Evolutionary conservation across 2,113 vertebrate genomes (phyloP).

Genomic region (Puntigrus tetrazona): DNA sequence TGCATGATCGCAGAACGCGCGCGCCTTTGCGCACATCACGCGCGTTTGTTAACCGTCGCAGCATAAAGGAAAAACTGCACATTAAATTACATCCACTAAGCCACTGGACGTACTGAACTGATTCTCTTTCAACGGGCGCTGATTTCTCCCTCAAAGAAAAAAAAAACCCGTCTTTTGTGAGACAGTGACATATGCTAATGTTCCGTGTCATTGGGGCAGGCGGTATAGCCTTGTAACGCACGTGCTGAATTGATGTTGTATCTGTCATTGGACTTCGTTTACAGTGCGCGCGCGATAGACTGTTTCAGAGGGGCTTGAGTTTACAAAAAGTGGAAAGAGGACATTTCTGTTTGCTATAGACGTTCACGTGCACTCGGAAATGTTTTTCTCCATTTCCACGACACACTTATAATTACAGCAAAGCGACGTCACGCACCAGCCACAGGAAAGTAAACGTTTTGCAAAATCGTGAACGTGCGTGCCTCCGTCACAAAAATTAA

Average conservation of each 20-base stretch:
- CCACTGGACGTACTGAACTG: slow-evolving; percentile 9
- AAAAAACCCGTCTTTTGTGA: slow-evolving; percentile 39
- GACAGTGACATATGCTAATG: slow-evolving; percentile 53
- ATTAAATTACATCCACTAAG: slow-evolving; percentile 27
- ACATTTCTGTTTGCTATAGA: not conserved
- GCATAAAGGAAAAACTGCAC: slow-evolving; percentile 21
- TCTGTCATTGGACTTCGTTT: slow-evolving; percentile 38
- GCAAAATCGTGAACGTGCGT: not conserved
- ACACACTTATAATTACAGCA: not conserved
- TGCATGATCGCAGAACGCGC: not conserved
- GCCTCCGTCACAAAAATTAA: not conserved
- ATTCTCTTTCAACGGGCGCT: slow-evolving; percentile 8
- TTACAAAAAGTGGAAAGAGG: slow-evolving; percentile 11
- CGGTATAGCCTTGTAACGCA: slow-evolving; percentile 29
- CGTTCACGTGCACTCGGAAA: not conserved
- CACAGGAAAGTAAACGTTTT: not conserved
- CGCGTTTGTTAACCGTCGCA: slow-evolving; percentile 26
- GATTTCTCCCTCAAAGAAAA: slow-evolving; percentile 42
- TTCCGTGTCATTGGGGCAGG: slow-evolving; percentile 34
- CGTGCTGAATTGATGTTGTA: slow-evolving; percentile 36
- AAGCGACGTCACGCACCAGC: not conserved
- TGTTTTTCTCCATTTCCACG: not conserved
- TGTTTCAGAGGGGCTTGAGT: not conserved
- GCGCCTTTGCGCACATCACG: slow-evolving; percentile 16
- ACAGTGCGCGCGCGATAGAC: slow-evolving; percentile 16